Evolutionary conservation across 2,888 invertebrate genomes (phyloP), one percentile per base, ranked within the genome.

Genomic region (Notodonta ziczac): DNA sequence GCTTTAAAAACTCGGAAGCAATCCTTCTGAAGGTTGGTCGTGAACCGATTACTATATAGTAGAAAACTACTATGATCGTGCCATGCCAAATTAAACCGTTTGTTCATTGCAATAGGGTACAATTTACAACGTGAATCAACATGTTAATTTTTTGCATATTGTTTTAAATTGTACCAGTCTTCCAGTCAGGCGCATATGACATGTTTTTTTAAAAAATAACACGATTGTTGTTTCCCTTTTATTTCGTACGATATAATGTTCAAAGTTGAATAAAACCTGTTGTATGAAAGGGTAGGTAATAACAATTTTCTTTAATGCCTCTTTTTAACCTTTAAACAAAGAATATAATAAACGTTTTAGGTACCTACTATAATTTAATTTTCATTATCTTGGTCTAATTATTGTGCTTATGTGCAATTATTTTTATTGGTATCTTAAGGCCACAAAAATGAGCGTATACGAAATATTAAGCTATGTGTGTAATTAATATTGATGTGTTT

Each of bases 1-100:
- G 74, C 68, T 74, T 76, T 72, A 76, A 79, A 63, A 77, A 82
- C 85, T 88, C 84, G 85, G 86, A 87, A 87, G 82, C 74, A 76
- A 75, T 77, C 78, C 78, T 73, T 81, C 60, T 53, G 84, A 87
- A 88, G 87, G 87, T 70, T 82, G 65, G 44, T 68, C 62, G 69
- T 70, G 57, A 40, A 58, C 51, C 57, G 51, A 63, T 67, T 57
- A 62, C 60, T 65, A 57, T 24, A 24, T 69, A 60, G 55, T 68
- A 67, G 67, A 78, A 76, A 73, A 74, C 62, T 58, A 62, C 58
- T 39, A 58, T 32, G 50, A 42, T 50, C 39, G 60, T 50, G 50
- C 16, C 66, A 69, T 55, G 24, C 53, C 35, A 70, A 64, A 61
- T 56, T 67, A 61, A 56, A 66, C 78, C 61, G 63, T 71, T 68